Evolutionary conservation across 2,888 invertebrate genomes (phyloP).

Genomic region (Thymelicus sylvestris): DNA sequence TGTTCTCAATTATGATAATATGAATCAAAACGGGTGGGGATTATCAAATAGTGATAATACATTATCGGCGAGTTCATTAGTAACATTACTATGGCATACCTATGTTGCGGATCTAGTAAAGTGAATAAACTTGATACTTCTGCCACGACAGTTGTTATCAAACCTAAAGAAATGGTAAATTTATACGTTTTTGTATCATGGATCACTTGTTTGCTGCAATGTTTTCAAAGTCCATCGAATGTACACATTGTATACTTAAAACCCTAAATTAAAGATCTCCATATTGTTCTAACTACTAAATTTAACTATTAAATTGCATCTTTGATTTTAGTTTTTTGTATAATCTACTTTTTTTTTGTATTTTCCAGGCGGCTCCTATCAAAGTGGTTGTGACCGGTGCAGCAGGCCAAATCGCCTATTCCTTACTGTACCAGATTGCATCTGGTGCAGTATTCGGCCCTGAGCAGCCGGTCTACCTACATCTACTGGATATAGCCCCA

Average conservation of each 20-base stretch:
- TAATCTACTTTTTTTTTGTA: slow-evolving; percentile 29
- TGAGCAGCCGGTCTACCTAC: slow-evolving; percentile 93
- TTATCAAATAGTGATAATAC: slow-evolving; percentile 37
- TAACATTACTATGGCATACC: slow-evolving; percentile 49
- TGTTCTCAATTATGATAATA: slow-evolving; percentile 16
- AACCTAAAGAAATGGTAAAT: slow-evolving; percentile 52
- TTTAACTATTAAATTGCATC: not conserved
- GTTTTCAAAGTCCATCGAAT: too few species aligned
- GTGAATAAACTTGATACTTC: slow-evolving; percentile 43
- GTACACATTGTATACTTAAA: too few species aligned
- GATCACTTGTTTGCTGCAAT: not conserved
- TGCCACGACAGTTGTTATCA: slow-evolving; percentile 45
- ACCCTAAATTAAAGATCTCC: too few species aligned
- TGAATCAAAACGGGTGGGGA: slow-evolving; percentile 23
- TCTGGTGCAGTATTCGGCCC: slow-evolving; percentile 98
- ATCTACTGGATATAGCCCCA: slow-evolving; percentile 96
- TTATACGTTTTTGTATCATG: not conserved
- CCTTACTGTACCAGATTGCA: slow-evolving; percentile 96
- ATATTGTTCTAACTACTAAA: not conserved
- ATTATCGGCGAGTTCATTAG: slow-evolving; percentile 29
- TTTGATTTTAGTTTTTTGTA: too few species aligned
- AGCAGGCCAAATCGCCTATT: slow-evolving; percentile 99
- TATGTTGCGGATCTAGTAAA: slow-evolving; percentile 54
- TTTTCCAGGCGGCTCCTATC: slow-evolving; percentile 90
- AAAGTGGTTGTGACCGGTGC: slow-evolving; percentile 98